Evolutionary conservation across 2,797 vertebrate species (phyloP).

Genomic region (Mus minutoides): DNA sequence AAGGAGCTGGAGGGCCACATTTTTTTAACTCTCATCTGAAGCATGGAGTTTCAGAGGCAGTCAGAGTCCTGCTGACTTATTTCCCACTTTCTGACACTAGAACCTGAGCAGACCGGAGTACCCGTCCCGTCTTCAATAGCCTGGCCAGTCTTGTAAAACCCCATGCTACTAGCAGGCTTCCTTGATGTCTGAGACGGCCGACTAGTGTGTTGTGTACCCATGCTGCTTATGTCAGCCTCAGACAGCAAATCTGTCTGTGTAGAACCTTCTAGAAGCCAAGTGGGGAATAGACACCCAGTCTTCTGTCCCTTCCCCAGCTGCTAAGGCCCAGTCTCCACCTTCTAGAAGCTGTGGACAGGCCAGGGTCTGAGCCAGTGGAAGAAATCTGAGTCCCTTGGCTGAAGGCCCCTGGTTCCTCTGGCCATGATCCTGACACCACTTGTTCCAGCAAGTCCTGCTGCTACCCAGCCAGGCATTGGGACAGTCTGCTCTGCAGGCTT

Average conservation of each 20-base stretch:
- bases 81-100: background rate
- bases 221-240: fast-evolving
- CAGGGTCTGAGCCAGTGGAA: background rate
- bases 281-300: background rate
- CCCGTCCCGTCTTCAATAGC: background rate
- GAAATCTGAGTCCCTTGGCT: background rate
- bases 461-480: background rate
- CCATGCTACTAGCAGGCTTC: background rate
- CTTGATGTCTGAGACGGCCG: background rate
- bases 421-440: background rate
- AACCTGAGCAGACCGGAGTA: background rate
- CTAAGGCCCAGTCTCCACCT: background rate
- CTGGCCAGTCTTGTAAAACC: background rate
- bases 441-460: background rate
- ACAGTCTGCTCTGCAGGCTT: background rate
- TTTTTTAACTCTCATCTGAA: background rate
- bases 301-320: background rate
- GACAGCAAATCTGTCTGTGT: background rate
- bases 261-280: background rate
- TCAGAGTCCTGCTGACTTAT: background rate
- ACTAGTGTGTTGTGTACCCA: fast-evolving
- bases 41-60: background rate
- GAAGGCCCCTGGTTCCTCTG: background rate
- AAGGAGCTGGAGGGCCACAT: background rate
- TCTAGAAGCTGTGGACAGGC: background rate